Evolutionary conservation across 1,140 invertebrate genomes (phyloP).

Genomic region (Danaus plexippus): DNA sequence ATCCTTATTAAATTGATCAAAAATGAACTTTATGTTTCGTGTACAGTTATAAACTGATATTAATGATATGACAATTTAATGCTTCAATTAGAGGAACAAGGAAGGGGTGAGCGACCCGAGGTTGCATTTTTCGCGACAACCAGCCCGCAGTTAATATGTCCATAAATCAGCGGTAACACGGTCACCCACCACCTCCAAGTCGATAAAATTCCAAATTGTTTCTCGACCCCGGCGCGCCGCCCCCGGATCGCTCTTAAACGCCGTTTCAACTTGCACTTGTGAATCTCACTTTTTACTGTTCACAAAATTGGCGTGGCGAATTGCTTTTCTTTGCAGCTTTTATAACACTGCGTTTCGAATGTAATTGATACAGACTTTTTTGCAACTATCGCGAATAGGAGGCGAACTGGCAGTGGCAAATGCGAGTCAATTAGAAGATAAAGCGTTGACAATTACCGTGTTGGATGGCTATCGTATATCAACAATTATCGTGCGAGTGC

Average conservation of each 20-base stretch:
- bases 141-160: slow-evolving; percentile 48
- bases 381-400: slow-evolving; percentile 44
- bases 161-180: slow-evolving; percentile 65
- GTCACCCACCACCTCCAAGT: slow-evolving; percentile 43
- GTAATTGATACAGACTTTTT: slow-evolving; percentile 43
- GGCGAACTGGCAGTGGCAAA: slow-evolving; percentile 66
- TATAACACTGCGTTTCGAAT: slow-evolving; percentile 22
- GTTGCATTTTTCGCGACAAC: slow-evolving; percentile 51
- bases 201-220: slow-evolving; percentile 70
- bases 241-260: slow-evolving; percentile 69
- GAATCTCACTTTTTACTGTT: slow-evolving; percentile 69
- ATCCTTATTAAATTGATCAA: no score
- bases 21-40: no score
- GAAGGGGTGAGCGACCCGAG: slow-evolving; percentile 14
- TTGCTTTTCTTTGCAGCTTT: slow-evolving; percentile 49
- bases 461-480: slow-evolving; percentile 69
- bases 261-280: slow-evolving; percentile 69
- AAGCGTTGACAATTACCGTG: slow-evolving; percentile 70
- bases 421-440: slow-evolving; percentile 71
- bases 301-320: slow-evolving; percentile 63
- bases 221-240: slow-evolving; percentile 63
- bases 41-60: no score
- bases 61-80: not conserved
- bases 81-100: slow-evolving; percentile 4
- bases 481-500: slow-evolving; percentile 68